Base-by-base conservation (phyloP, 2,888 invertebrate genomes). In the Neelides folsomi region DNA sequence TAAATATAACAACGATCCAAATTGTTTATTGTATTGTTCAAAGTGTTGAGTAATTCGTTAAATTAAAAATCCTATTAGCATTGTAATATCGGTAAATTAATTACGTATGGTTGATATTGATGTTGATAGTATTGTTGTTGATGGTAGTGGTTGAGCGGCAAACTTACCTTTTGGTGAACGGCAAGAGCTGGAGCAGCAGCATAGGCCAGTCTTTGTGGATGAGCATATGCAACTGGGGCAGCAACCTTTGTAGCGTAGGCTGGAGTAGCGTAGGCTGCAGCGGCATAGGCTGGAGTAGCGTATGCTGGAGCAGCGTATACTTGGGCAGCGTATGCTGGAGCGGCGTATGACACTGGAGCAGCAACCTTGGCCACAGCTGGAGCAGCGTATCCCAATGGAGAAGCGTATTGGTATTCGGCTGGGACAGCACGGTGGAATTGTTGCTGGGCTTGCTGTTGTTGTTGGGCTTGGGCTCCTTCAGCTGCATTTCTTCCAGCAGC, bases 281-380 rank as follows among this genome's bases (percentile, higher is more conserved):
- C 67, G 16, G 68, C 60, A 40, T 67, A 67, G 2, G 35, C 39
- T 41, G 47, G 35, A 66, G 59, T 47, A 2, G 58, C 62, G 43
- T 68, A 66, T 18, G 62, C 54, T 15, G 65, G 27, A 7, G 27
- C 27, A 27, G n/a, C 42, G 6, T 12, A 13, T 18, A 13, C 44
- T 6, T 44, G 18, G n/a, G 20, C 27, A 19, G 41, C 20, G 27
- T 50, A 44, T 13, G 52, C 46, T 44, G 47, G 54, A 10, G 37
- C 42, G 20, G 43, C 45, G 15, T 48, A 50, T 48, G 35, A 46
- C 3, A 13, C 49, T 47, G 47, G 18, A 41, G 39, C 43, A 8
- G 42, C 37, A 53, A 49, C 49, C 15, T 50, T 43, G 13, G 38
- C 46, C 7, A 45, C 27, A 8, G 45, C 45, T 46, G 46, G 20